Percentiles rank a stretch among this genome's conserved stretches.
phyloP scores from a whole-genome alignment of 2,888 invertebrate genomes.

The Philaethria dido region DNA sequence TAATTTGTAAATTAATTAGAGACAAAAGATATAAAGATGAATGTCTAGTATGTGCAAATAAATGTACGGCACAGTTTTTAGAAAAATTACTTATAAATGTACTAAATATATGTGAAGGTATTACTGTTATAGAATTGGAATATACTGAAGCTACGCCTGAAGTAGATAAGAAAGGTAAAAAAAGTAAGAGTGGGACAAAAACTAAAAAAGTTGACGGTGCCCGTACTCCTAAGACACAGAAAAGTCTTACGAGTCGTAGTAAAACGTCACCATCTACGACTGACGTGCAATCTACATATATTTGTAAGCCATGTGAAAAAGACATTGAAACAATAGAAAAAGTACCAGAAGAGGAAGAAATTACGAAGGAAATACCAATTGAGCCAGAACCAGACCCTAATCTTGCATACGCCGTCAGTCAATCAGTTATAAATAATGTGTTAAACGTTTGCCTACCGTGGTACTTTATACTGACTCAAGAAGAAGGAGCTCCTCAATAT shows the following conservation, averaged over 20 bases:
- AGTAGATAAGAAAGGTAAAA: constrained; percentile 61
- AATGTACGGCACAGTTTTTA: constrained; percentile 63
- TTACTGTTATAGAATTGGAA: constrained; percentile 65
- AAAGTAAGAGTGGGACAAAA: constrained; percentile 52
- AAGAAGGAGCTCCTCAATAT: constrained; percentile 60
- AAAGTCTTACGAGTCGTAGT: constrained; percentile 48
- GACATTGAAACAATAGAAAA: constrained; percentile 53
- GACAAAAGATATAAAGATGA: constrained; percentile 68
- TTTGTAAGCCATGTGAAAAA: constrained; percentile 69
- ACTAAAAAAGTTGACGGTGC: constrained; percentile 63
- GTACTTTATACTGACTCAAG: constrained; percentile 67
- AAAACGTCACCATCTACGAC: constrained; percentile 59
- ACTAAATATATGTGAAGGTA: constrained; percentile 65
- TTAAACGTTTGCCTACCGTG: constrained; percentile 71
- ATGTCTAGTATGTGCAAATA: constrained; percentile 64
- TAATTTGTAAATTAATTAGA: constrained; percentile 69
- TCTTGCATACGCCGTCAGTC: constrained; percentile 65
- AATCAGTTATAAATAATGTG: constrained; percentile 71
- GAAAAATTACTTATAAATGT: constrained; percentile 62
- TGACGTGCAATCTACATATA: constrained; percentile 62
- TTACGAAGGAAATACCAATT: constrained; percentile 58
- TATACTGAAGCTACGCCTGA: constrained; percentile 55
- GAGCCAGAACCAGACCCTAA: constrained; percentile 59
- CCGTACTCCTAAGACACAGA: constrained; percentile 55
- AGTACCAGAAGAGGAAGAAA: constrained; percentile 54